Evolutionary conservation across 2,797 vertebrate genomes (phyloP).

Genomic region (Hydrophis major): DNA sequence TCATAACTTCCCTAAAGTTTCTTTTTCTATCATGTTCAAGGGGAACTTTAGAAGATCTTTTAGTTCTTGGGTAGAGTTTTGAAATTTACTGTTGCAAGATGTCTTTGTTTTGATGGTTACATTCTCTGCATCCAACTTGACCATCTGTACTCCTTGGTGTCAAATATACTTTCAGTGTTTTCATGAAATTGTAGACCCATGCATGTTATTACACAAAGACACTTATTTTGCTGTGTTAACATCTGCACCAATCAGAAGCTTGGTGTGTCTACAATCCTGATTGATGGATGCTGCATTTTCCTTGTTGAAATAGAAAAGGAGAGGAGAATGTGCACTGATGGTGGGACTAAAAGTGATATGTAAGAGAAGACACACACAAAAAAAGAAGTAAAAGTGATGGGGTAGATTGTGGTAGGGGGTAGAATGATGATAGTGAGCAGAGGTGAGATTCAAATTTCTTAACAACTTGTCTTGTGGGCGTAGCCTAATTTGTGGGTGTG

Average conservation of each 20-base stretch:
- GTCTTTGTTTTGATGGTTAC: not conserved
- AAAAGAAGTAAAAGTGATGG: not conserved
- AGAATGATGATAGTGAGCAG: not conserved
- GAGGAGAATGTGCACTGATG: not conserved
- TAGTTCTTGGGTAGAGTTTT: not conserved
- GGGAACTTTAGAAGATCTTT: not conserved
- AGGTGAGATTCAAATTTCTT: too few species aligned
- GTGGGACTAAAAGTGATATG: not conserved
- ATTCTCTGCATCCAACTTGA: not conserved
- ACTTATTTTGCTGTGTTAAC: not conserved
- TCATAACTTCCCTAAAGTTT: not conserved
- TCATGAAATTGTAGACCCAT: not conserved
- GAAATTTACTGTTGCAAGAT: not conserved
- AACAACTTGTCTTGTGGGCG: too few species aligned
- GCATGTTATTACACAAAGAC: not conserved
- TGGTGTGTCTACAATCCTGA: not conserved
- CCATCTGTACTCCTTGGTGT: not conserved
- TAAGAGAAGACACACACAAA: not conserved
- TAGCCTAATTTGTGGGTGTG: too few species aligned
- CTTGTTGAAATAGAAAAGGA: not conserved
- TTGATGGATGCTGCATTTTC: not conserved
- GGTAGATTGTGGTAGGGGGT: not conserved
- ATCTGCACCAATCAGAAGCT: not conserved
- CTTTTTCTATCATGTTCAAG: not conserved
- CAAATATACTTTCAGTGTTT: not conserved